Evolutionary conservation across 1,140 invertebrate genomes (phyloP).

Genomic region (Maconellicoccus hirsutus): DNA sequence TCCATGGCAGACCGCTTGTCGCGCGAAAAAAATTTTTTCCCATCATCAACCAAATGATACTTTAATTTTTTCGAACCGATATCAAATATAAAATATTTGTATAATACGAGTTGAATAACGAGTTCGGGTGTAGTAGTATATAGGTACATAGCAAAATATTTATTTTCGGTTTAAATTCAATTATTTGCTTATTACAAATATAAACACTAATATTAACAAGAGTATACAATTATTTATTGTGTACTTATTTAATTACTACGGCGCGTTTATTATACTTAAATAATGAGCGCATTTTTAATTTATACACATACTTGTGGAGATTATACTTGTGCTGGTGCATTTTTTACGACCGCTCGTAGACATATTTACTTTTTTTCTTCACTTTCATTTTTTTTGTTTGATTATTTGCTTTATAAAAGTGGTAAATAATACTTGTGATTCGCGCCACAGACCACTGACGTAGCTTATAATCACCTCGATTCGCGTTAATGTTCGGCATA

Average conservation of each 20-base stretch:
- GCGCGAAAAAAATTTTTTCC: too few relatives aligned
- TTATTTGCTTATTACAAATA: conserved; percentile 1
- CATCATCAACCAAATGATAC: too few relatives aligned
- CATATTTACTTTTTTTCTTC: conserved; percentile 6
- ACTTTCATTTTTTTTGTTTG: conserved; percentile 4
- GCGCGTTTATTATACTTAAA: background rate
- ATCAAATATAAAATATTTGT: too few relatives aligned
- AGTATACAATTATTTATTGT: conserved; percentile 10
- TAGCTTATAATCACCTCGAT: too few relatives aligned
- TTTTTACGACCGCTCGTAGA: background rate
- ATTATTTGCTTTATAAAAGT: conserved; percentile 6
- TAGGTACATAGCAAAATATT: background rate
- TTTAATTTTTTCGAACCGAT: too few relatives aligned
- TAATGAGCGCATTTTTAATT: conserved; percentile 1
- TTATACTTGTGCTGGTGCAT: background rate
- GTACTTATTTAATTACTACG: background rate
- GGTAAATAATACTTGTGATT: background rate
- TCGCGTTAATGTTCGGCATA: too few relatives aligned
- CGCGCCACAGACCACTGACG: background rate
- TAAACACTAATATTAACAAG: background rate
- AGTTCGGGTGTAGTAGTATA: background rate
- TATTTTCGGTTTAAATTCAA: conserved; percentile 9
- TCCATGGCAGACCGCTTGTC: too few relatives aligned
- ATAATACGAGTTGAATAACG: too few relatives aligned
- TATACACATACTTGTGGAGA: background rate